Base-by-base conservation (phyloP, 2,888 invertebrate genomes). In the Mongoloraphidia duomilia region DNA sequence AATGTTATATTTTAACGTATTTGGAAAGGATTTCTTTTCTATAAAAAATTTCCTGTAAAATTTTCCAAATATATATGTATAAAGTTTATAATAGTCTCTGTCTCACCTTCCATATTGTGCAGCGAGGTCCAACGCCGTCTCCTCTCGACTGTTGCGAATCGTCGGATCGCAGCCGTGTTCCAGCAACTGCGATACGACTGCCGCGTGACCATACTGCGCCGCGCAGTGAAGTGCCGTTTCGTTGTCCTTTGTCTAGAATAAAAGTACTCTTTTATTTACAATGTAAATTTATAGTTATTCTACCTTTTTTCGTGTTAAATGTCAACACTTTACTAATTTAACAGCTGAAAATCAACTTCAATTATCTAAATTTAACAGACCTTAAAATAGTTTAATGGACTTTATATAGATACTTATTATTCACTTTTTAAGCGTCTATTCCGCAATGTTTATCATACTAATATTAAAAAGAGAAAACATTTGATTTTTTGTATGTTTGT, bases 171-270 rank as follows among this genome's bases (percentile, higher is more conserved):
- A 92, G 53, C 85, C 84, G 61, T 84, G 80, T 58, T 86, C 80
- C 57, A 95, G 71, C 57, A 95, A 76, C 61, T 87, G 79, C 42
- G 80, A 79, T 47, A 94, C 84, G 44, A 92, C 88, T 48, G 81
- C 81, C 47, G 84, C 84, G 67, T 92, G 89, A 8, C 94, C 94
- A 67, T 90, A 93, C 66, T 93, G 91, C 34, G 93, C 87, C 5
- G 94, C 94, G 66, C 88, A 90, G 62, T 94, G 89, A 58, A 95
- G 72, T 10, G 95, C 89, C 42, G 94, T 93, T 67, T 95, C 93
- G 61, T 87, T 86, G 67, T 90, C 85, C 61, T 82, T 80, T 46
- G 89, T 90, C 91, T 87, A 71, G 41, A 70, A 69, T 46, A 50
- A 55, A 56, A 50, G 47, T 44, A 46, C 17, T 11, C 17, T 6